Evolutionary conservation across 2,797 vertebrate genomes (phyloP), one percentile per base, ranked within the genome.

Genomic region (Setipinna tenuifilis): DNA sequence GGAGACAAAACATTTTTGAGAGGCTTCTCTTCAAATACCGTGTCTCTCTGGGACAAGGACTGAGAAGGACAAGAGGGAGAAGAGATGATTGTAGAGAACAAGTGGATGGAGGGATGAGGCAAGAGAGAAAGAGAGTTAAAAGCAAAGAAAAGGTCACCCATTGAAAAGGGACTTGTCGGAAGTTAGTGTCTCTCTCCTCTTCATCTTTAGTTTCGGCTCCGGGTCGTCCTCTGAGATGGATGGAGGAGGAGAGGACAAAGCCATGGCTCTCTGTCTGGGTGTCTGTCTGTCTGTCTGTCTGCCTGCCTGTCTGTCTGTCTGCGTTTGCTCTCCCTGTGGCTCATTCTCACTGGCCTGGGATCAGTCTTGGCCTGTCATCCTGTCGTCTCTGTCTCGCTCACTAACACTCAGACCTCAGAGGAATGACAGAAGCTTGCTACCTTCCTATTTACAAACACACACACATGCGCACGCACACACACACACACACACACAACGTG

Each of bases 201-300:
- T 71, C 65, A 28, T 75, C 68, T 41, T 75, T 17, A 35, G 68
- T 19, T 16, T 35, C 5, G 2, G 3, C 5, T 14, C 68, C 35
- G 68, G 68, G 14, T 41, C 16, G 68, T 75, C 68, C 28, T 75
- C 14, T 16, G 68, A 75, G 68, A 41, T 9, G 0, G 65, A 35
- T 31, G 31, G 50, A 54, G 68, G 68, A 75, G 68, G 68, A 75
- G 68, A 75, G 28, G 68, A 75, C 25, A 75, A 68, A 68, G 62
- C 23, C 62, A 14, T 7, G 2, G 62, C 25, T 11, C 10, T 25
- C 65, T 71, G 0, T 28, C 3, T 17, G 11, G 25, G 25, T 71
- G 12, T 71, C 61, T 65, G 5, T 65, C 0, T 58, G 16, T 59
- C 58, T 65, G 62, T 65, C 23, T 35, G 68, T 75, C 31, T 41